Evolutionary conservation across 1,140 invertebrate genomes (phyloP), one percentile per base, ranked within the genome.

Genomic region (Episyrphus balteatus): DNA sequence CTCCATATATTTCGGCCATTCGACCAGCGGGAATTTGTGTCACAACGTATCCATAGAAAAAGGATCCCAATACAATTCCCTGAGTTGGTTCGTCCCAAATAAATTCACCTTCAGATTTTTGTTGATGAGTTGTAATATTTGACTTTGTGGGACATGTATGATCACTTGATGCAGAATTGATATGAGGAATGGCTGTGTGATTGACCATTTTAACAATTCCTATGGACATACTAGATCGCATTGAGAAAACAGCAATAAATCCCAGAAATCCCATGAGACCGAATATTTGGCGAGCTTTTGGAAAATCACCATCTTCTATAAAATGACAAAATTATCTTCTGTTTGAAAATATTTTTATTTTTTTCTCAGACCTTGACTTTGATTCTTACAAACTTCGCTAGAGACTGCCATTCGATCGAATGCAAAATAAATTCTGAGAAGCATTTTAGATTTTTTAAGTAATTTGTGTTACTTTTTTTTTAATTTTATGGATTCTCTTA

Each of bases 181-280:
- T 63, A 47, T 75, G 71, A 15, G 78, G 68, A 39, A 81, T 75
- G 2, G 74, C 75, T 17, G 84, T 83, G 46, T 83, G 79, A 55
- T 92, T 92, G 2, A 86, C 81, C 92, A 96, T 96, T 6, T 89
- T 88, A 11, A 96, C 89, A 62, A 95, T 92, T 7, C 89, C 92
- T 10, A 96, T 85, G 5, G 89, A 93, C 19, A 96, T 71, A 69
- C 94, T 94, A 0, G 94, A 89, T 50, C 92, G 73, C 82, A 95
- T 85, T 0, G 88, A 84, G 68, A 95, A 95, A 2, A 92, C 84
- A 55, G 88, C 80, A 17, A 83, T 81, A 59, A 92, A 82, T 42
- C 87, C 80, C 51, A 84, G 66, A 72, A 93, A 80, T 53, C 83
- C 83, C 66, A 93, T 74, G 38, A 91, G 75, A 1, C 86, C 84